A percentile compares a stretch with the other conserved stretches of the same genome.
phyloP scores from a whole-genome alignment of 1,140 invertebrate species.

The Bombyx mandarina region DNA sequence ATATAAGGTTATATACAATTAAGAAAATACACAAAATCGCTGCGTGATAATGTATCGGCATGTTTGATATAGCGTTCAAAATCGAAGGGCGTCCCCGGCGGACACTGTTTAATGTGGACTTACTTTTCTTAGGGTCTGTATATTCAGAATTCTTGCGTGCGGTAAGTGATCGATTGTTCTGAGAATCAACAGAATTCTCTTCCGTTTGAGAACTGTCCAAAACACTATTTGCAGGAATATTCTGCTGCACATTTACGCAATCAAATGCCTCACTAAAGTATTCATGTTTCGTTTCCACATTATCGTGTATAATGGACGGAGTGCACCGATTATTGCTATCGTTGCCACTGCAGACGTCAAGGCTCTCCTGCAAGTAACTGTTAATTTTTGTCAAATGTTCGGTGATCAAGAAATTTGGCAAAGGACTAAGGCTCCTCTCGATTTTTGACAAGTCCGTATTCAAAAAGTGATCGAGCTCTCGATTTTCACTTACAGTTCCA shows the following conservation, averaged over 20 bases:
- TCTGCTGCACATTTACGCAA: too few species aligned
- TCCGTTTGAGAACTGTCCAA: too few species aligned
- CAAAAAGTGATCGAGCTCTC: too few species aligned
- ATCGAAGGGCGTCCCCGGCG: constrained; percentile 25
- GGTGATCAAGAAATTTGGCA: constrained; percentile 32
- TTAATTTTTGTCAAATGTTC: constrained; percentile 51
- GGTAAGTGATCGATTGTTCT: too few species aligned
- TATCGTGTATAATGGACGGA: constrained; percentile 8
- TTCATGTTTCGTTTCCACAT: constrained; percentile 8
- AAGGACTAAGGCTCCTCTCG: constrained; percentile 23
- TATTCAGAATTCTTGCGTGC: too few species aligned
- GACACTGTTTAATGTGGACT: too few species aligned
- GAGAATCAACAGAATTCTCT: too few species aligned
- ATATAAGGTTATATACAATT: constrained; percentile 68
- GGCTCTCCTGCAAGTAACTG: constrained; percentile 49
- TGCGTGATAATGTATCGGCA: constrained; percentile 69
- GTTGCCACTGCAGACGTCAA: constrained; percentile 29
- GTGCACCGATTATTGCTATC: constrained; percentile 18
- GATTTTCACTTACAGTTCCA: too few species aligned
- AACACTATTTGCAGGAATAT: too few species aligned
- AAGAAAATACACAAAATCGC: constrained; percentile 65
- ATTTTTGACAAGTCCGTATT: too few species aligned
- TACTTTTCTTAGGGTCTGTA: too few species aligned
- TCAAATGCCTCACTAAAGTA: background rate
- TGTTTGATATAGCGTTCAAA: constrained; percentile 53